Conservation (phyloP, 2,888 invertebrate genomes). For the Hyalella azteca region DNA sequence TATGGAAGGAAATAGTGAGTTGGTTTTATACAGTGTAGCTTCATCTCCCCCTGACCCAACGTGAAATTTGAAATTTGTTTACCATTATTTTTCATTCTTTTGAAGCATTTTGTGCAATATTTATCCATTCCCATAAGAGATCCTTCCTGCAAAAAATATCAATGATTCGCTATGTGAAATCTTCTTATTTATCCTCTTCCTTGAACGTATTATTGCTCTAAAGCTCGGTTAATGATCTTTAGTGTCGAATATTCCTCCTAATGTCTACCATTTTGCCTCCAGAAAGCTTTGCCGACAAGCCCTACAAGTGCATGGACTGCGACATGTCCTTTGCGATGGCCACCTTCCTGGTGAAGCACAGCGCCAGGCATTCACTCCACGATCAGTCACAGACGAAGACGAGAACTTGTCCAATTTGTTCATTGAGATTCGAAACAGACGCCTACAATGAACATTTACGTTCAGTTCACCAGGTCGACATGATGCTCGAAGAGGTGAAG, state of each 20-base stretch:
- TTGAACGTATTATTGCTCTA: too few relatives aligned
- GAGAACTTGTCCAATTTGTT: slow-evolving; percentile 54
- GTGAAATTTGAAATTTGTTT: not conserved
- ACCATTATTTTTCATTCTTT: not conserved
- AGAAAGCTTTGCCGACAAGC: slow-evolving; percentile 54
- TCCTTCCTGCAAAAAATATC: too few relatives aligned
- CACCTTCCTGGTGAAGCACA: slow-evolving; percentile 57
- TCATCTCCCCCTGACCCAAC: not conserved
- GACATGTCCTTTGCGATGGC: slow-evolving; percentile 58
- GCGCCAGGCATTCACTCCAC: slow-evolving; percentile 52
- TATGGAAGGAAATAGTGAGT: slow-evolving; percentile 40
- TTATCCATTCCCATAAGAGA: not conserved
- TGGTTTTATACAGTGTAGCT: not conserved
- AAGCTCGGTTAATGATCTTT: too few relatives aligned
- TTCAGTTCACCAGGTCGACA: slow-evolving; percentile 50
- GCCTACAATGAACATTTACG: slow-evolving; percentile 49
- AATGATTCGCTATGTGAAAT: too few relatives aligned
- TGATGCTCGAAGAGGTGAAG: slow-evolving; percentile 34
- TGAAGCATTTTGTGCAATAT: not conserved
- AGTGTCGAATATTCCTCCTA: too few relatives aligned
- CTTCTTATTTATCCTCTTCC: too few relatives aligned
- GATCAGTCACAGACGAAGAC: slow-evolving; percentile 46
- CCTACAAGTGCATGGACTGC: slow-evolving; percentile 57
- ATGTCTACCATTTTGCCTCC: too few relatives aligned
- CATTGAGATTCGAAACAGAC: slow-evolving; percentile 51